Evolutionary conservation across 1,140 invertebrate species (phyloP), one percentile per base, ranked within the genome.

Genomic region (Elymnias hypermnestra): DNA sequence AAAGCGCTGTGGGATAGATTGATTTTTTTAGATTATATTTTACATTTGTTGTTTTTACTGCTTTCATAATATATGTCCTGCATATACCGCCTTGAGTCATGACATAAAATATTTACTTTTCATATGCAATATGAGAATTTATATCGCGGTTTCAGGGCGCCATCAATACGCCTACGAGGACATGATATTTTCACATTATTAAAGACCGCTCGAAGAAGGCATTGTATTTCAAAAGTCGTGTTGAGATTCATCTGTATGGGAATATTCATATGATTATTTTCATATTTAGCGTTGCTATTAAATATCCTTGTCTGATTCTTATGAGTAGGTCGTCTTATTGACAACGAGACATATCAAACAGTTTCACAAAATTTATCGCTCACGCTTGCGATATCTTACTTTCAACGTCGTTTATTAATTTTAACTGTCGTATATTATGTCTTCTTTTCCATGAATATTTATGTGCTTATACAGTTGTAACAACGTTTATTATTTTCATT

Each of bases 161-260:
- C 67, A 65, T 66, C 59, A 64, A 61, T 72, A 69, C 72, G 67
- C 69, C 75, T 67, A 72, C 71, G 69, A 67, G 63, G 59, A 57
- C 61, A 71, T 63, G 65, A 64, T 69, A 72, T 72, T 55, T 67
- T 63, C 59, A 64, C 56, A 64, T 76, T 63, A 65, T 61, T 38
- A 45, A 62, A 54, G 61, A 62, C 55, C 59, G 56, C 49, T 62
- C 56, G 31, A 53, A 59, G 52, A 54, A 63, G 62, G 70, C 62
- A 57, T 78, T 73, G 68, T 83, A 78, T 79, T 84, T 73, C 70
- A 77, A 65, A 66, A 70, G 76, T 81, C 78, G 81, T 77, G 78
- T 58, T 58, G 63, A 82, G 81, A 84, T 84, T 70, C 73, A 84
- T 84, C 78, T 79, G 59, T 57, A 23, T 53, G 56, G 43, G 48